Evolutionary conservation across 2,113 vertebrate genomes (phyloP), one percentile per base, ranked within the genome.

Genomic region (Podiceps cristatus): DNA sequence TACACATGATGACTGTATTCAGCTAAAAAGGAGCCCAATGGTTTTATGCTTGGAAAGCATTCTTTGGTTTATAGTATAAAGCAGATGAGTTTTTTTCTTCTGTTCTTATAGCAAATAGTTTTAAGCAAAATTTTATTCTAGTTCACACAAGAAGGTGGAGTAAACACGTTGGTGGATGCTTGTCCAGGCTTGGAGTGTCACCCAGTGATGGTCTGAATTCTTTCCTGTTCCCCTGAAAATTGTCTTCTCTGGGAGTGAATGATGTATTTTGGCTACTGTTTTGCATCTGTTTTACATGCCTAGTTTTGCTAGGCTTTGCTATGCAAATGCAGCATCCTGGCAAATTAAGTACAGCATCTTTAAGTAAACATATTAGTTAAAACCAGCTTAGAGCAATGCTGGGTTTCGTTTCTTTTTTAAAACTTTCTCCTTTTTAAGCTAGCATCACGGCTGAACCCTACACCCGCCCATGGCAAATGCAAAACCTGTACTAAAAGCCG

Each of bases 1-100:
- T 42, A 42, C 42, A 42, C 42, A 12, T 42, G 42, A 58, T 42
- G 4, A 29, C 7, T 19, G 8, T 15, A 4, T 37, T 24, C 18
- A 45, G 1, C 7, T 20, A 20, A 24, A 13, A 0, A 5, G n/a
- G 23, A 67, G 23, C 2, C 12, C 10, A 19, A 13, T 6, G 9
- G 7, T 33, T 76, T 53, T 28, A 10, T 29, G 18, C n/a, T 40
- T 35, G 47, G 37, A 60, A 40, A 88, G 20, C 28, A 63, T 64
- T 28, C 29, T 56, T 42, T 44, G 66, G 13, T 24, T 42, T 13
- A 8, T 13, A 25, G 1, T 3, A 24, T 59, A 29, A 73, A 67
- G 33, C 13, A 53, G 19, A 18, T 29, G 1, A 1, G 3, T 16
- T 18, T 16, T 42, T 19, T 31, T 1, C 13, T 49, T 56, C 55